phyloP scores from a whole-genome alignment of 2,113 vertebrate species.

The Hiodon alosoides region DNA sequence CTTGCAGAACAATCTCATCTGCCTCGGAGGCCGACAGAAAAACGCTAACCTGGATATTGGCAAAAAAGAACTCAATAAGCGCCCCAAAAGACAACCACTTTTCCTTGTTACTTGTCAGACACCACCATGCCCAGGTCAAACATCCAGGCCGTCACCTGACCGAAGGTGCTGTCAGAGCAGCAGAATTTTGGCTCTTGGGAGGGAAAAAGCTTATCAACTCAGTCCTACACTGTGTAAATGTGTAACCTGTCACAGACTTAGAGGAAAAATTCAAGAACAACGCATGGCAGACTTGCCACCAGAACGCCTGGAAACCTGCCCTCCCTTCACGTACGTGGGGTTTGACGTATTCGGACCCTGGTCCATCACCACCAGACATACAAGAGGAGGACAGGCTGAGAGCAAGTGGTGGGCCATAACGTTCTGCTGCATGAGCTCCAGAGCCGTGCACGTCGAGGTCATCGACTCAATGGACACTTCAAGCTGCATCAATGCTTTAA shows the following conservation, averaged over 20 bases:
- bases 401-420: conserved; percentile 31
- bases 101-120: conserved; percentile 19
- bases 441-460: conserved; percentile 25
- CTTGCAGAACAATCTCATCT: no score
- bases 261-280: conserved; percentile 20
- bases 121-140: conserved; percentile 30
- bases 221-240: conserved; percentile 31
- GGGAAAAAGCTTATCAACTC: conserved; percentile 19
- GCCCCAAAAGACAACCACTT: conserved; percentile 14
- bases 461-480: conserved; percentile 18
- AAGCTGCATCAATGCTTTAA: conserved; percentile 16
- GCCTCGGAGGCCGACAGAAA: no score
- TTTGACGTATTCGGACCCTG: conserved; percentile 12
- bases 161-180: conserved; percentile 27
- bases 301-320: conserved; percentile 17
- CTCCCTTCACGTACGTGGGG: not conserved
- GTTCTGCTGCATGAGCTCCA: conserved; percentile 22
- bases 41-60: no score
- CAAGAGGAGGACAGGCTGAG: conserved; percentile 25
- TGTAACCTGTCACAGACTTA: conserved; percentile 12
- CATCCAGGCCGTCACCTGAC: conserved; percentile 30
- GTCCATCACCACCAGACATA: conserved; percentile 10
- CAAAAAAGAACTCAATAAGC: not conserved
- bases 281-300: conserved; percentile 16
- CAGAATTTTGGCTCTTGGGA: conserved; percentile 19